Evolutionary conservation across 2,888 invertebrate species (phyloP), one percentile per base, ranked within the genome.

Genomic region (Phengaris alcon): DNA sequence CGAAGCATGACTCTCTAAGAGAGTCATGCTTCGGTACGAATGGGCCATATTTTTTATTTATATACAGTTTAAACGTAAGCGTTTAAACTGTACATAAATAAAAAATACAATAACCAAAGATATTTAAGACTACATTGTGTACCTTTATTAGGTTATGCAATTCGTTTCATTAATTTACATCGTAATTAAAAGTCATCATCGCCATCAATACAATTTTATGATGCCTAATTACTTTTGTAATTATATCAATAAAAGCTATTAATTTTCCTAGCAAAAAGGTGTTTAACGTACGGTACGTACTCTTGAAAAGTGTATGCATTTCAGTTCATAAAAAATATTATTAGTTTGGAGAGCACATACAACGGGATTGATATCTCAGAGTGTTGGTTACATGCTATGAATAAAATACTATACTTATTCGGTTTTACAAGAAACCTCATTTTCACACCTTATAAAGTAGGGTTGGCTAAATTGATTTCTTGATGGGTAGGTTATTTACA

Each of bases 321-420:
- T 69, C 13, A 75, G 74, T 68, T 80, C 77, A 78, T 80, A 84
- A 82, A 83, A 85, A 82, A 82, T 83, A 81, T 82, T 82, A 84
- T 86, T 84, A 76, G 80, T 74, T 86, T 88, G 85, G 90, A 54
- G 78, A 76, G 81, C 90, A 90, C 90, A 89, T 88, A 81, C 80
- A 75, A 75, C 74, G 79, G 79, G 82, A 86, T 87, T 84, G 86
- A 86, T 87, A 86, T 85, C 82, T 82, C 82, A 80, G 79, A 81
- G 82, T 80, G 81, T 77, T 77, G 78, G 82, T 82, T 83, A 83
- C 87, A 85, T 82, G 85, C 81, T 81, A 82, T 83, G 89, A 88
- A 88, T 88, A 86, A 85, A 85, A 85, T 84, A 81, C 81, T 81
- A 81, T 80, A 79, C 79, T 82, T 82, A 81, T 80, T 79, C 77